Conservation (phyloP, 2,888 invertebrate genomes). For the Neuroscelio doddi region DNA sequence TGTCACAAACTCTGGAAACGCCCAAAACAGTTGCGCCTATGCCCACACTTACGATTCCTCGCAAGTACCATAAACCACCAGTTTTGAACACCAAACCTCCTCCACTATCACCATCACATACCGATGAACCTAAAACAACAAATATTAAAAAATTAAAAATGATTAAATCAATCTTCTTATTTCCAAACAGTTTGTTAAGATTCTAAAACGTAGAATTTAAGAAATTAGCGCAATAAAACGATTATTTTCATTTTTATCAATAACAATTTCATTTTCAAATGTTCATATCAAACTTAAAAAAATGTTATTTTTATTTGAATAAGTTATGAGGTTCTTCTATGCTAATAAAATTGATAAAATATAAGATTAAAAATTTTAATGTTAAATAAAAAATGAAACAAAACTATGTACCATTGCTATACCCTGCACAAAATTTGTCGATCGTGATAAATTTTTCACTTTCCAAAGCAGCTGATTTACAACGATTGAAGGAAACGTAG, state of each 20-base stretch:
- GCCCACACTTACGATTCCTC: constrained; percentile 72
- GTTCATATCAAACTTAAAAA: too few species aligned
- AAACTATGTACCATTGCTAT: constrained; percentile 61
- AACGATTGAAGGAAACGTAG: constrained; percentile 55
- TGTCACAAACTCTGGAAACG: constrained; percentile 59
- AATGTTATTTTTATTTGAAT: too few species aligned
- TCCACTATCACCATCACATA: constrained; percentile 73
- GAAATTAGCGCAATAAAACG: too few species aligned
- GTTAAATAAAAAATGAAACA: neutral
- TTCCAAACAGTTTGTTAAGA: too few species aligned
- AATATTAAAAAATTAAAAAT: too few species aligned
- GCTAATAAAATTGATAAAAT: too few species aligned
- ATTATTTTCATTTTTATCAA: too few species aligned
- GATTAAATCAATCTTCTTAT: too few species aligned
- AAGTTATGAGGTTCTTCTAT: too few species aligned
- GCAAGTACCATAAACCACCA: constrained; percentile 67
- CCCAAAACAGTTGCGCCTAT: constrained; percentile 51
- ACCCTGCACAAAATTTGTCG: constrained; percentile 71
- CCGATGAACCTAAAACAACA: constrained; percentile 69
- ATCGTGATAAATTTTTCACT: constrained; percentile 58
- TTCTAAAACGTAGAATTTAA: too few species aligned
- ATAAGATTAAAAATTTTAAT: constrained; percentile 1
- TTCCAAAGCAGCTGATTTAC: constrained; percentile 49
- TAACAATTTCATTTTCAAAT: too few species aligned
- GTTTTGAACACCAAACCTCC: constrained; percentile 71